Evolutionary conservation across 2,113 vertebrate genomes (phyloP).

Genomic region (Psammodynastes pulverulentus): DNA sequence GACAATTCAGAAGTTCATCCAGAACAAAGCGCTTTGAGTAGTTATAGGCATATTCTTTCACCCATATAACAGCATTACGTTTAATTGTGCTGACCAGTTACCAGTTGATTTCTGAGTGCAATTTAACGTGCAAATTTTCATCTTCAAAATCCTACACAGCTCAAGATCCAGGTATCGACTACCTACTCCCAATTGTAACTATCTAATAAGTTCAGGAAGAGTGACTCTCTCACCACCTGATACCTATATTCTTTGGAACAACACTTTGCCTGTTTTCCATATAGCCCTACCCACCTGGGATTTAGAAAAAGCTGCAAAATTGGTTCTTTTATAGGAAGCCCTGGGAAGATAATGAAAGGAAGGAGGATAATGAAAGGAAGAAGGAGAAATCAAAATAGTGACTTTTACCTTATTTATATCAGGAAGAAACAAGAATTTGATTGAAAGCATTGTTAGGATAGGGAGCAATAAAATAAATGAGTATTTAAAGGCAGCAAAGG

Average conservation of each 20-base stretch:
- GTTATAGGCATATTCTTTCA: not conserved
- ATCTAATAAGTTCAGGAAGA: not conserved
- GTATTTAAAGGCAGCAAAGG: not conserved
- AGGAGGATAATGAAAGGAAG: not conserved
- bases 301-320: not conserved
- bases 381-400: not conserved
- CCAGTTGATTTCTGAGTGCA: not conserved
- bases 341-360: not conserved
- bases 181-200: not conserved
- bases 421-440: not conserved
- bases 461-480: not conserved
- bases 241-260: not conserved
- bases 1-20: not conserved
- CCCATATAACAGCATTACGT: not conserved
- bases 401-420: not conserved
- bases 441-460: not conserved
- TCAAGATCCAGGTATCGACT: not conserved
- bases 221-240: not conserved
- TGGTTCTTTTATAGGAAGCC: not conserved
- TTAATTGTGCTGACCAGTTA: not conserved
- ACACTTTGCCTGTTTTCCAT: not conserved
- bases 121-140: not conserved
- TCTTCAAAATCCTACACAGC: not conserved
- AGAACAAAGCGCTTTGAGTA: not conserved
- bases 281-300: not conserved